Percentiles rank a stretch among this genome's conserved stretches.
These are phyloP conservation scores for Oryzias sinensis DNA, from an alignment of 2,797 vertebrate genomes.

Conservation along the genomic window DNA sequence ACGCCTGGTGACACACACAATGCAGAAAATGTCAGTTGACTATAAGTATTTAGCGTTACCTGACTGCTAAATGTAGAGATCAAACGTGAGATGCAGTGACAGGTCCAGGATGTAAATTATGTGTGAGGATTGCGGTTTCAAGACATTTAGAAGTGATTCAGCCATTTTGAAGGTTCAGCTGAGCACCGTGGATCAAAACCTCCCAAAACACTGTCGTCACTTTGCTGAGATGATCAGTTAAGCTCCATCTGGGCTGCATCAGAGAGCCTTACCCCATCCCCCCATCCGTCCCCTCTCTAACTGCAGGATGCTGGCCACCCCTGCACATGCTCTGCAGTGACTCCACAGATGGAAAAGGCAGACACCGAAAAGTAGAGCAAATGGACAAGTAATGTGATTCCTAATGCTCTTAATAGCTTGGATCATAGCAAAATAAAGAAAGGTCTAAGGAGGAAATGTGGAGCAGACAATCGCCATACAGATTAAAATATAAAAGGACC, in stretches of 20 bases:
- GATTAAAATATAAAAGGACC: conserved; percentile 20
- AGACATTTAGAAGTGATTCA: conserved; percentile 13
- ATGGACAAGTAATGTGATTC: conserved; percentile 18
- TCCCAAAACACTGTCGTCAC: conserved; percentile 19
- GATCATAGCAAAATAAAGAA: conserved; percentile 33
- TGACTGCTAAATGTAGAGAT: neutral
- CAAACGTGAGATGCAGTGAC: too few species aligned
- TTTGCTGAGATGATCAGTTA: conserved; percentile 49
- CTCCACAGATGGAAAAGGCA: conserved; percentile 57
- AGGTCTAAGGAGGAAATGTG: conserved; percentile 25
- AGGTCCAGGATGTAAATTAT: neutral
- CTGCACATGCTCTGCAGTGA: conserved; percentile 52
- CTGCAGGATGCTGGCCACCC: conserved; percentile 26
- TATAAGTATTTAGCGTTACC: conserved; percentile 1
- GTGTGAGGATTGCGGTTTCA: neutral
- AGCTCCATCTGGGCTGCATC: conserved; percentile 63
- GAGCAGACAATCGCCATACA: conserved; percentile 23
- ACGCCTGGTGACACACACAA: conserved; percentile 77
- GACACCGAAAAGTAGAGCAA: conserved; percentile 64
- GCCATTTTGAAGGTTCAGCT: conserved; percentile 42
- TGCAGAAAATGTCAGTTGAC: conserved; percentile 1
- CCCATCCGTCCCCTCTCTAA: conserved; percentile 13
- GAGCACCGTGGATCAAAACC: conserved; percentile 23
- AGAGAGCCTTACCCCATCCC: conserved; percentile 22
- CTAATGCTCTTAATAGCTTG: too few species aligned